Conservation (phyloP, 1,140 invertebrate genomes). For the Rhagoletis zephyria region DNA sequence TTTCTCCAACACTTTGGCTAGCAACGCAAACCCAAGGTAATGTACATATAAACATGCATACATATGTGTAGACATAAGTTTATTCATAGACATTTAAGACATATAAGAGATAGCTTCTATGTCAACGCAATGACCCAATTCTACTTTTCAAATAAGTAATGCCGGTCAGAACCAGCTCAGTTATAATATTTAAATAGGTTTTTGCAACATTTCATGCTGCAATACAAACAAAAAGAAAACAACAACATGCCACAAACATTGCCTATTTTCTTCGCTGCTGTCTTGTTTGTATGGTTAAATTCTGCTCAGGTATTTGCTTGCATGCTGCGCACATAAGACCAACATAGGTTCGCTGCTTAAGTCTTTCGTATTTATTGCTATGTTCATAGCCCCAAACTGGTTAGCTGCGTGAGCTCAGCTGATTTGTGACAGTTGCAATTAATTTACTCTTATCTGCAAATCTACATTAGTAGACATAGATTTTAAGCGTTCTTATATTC, state of each 20-base stretch:
- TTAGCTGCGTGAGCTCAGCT: neutral
- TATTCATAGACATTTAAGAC: neutral
- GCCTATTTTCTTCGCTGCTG: neutral
- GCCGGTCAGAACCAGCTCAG: neutral
- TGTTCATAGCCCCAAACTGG: neutral
- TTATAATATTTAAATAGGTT: neutral
- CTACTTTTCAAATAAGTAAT: constrained; percentile 15
- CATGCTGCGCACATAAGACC: neutral
- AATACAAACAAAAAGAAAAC: neutral
- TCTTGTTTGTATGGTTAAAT: neutral
- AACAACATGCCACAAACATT: neutral
- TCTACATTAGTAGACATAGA: neutral
- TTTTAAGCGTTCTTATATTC: neutral
- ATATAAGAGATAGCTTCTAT: neutral
- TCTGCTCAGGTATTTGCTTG: neutral
- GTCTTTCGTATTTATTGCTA: constrained; percentile 1
- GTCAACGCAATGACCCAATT: constrained; percentile 30
- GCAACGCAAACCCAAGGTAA: neutral
- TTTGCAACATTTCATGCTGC: neutral
- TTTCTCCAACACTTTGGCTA: neutral
- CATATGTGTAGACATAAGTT: neutral
- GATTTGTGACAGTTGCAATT: neutral
- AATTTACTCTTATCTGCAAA: neutral
- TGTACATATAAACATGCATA: neutral
- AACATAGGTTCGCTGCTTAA: neutral